Conservation (phyloP, 2,113 vertebrate species). For the Collichthys lucidus region DNA sequence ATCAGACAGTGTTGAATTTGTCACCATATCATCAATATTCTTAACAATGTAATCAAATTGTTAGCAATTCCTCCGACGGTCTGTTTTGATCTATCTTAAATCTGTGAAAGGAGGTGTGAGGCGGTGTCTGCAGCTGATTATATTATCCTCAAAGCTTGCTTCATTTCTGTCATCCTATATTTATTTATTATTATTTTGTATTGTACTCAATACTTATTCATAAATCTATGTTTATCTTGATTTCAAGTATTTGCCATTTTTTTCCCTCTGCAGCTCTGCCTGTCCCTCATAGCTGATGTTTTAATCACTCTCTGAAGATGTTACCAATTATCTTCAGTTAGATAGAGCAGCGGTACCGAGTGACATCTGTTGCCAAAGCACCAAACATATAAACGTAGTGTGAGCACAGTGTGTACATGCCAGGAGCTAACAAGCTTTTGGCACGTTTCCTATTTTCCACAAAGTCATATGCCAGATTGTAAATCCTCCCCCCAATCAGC, state of each 20-base stretch:
- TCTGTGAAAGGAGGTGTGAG: conserved; percentile 5
- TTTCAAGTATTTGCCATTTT: conserved; percentile 8
- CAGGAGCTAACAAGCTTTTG: conserved; percentile 78
- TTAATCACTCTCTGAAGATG: conserved; percentile 58
- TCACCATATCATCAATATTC: conserved; percentile 69
- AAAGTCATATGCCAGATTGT: conserved; percentile 74
- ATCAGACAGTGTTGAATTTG: conserved; percentile 65
- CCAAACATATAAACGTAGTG: conserved; percentile 71
- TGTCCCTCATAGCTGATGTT: conserved; percentile 11
- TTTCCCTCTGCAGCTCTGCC: background rate
- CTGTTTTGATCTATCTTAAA: conserved; percentile 50
- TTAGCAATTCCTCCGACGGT: conserved; percentile 26
- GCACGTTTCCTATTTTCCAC: conserved; percentile 71
- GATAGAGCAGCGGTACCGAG: conserved; percentile 33
- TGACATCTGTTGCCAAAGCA: conserved; percentile 74
- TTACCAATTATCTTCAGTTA: conserved; percentile 58
- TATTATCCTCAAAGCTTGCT: conserved; percentile 4
- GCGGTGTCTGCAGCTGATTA: conserved; percentile 24
- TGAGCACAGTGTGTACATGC: conserved; percentile 62
- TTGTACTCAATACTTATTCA: background rate
- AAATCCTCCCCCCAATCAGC: conserved; percentile 76
- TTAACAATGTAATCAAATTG: conserved; percentile 67
- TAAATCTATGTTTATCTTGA: background rate
- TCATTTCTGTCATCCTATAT: background rate
- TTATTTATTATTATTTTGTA: background rate